Conservation (phyloP, 2,113 vertebrate genomes). For the Nipponia nippon region DNA sequence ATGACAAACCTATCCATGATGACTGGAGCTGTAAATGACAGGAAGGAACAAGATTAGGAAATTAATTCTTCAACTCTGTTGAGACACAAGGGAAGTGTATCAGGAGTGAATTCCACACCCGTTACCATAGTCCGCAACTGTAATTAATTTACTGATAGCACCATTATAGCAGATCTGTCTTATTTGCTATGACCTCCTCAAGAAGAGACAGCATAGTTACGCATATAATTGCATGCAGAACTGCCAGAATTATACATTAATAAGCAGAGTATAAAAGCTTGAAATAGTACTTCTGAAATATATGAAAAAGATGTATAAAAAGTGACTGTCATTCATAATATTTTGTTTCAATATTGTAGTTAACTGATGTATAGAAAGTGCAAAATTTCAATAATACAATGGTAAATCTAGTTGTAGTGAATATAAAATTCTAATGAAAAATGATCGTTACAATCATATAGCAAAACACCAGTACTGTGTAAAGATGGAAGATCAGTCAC, state of each 20-base stretch:
- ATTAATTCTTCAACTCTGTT: not conserved
- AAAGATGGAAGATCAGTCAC: not conserved
- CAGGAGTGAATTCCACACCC: not conserved
- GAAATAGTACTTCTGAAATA: not conserved
- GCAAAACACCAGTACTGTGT: not conserved
- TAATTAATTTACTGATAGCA: not conserved
- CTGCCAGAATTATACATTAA: not conserved
- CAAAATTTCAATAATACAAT: not conserved
- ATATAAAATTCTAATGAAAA: not conserved
- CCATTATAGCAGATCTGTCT: not conserved
- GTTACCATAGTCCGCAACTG: not conserved
- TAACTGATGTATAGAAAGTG: not conserved
- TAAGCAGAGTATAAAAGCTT: not conserved
- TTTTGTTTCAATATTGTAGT: not conserved
- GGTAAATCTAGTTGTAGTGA: not conserved
- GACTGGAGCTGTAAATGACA: not conserved
- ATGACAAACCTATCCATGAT: not conserved
- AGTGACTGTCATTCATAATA: not conserved
- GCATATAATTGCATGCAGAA: not conserved
- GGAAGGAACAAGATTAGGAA: not conserved
- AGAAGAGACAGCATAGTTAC: not conserved
- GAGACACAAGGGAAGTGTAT: not conserved
- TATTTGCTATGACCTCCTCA: not conserved
- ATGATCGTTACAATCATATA: not conserved
- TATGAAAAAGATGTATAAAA: not conserved